Percentiles rank a stretch among this genome's conserved stretches.
phyloP scores from a whole-genome alignment of 2,797 vertebrate genomes.

The Parauchenoglanis ngamensis region DNA sequence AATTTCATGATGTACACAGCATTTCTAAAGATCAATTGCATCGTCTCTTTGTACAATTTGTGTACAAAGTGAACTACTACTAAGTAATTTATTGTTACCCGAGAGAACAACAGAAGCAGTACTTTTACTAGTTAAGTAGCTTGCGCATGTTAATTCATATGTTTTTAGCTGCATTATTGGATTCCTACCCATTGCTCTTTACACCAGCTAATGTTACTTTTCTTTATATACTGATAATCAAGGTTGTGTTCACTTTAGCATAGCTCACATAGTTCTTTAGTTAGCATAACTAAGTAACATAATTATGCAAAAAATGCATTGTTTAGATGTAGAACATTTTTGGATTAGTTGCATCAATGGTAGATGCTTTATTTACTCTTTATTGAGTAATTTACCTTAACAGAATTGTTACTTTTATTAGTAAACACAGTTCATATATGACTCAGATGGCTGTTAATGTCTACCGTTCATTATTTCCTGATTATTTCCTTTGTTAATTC shows the following conservation, averaged over 20 bases:
- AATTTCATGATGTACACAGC: not conserved
- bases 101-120: no score
- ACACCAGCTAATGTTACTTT: not conserved
- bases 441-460: not conserved
- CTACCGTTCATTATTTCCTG: not conserved
- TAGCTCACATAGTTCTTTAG: not conserved
- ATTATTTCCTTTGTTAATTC: not conserved
- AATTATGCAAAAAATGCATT: not conserved
- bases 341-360: not conserved
- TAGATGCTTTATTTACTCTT: not conserved
- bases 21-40: not conserved
- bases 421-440: not conserved
- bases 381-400: not conserved
- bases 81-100: not conserved
- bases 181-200: not conserved
- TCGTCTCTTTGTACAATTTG: not conserved
- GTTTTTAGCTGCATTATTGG: not conserved
- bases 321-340: not conserved
- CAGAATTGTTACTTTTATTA: not conserved
- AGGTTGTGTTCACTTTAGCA: not conserved
- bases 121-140: not conserved
- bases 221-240: not conserved
- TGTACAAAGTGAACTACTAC: not conserved
- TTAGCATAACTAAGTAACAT: not conserved
- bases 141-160: not conserved